These are phyloP conservation scores for Mythimna lalbum DNA, from an alignment of 2,888 invertebrate species.

Conservation along the genomic window DNA sequence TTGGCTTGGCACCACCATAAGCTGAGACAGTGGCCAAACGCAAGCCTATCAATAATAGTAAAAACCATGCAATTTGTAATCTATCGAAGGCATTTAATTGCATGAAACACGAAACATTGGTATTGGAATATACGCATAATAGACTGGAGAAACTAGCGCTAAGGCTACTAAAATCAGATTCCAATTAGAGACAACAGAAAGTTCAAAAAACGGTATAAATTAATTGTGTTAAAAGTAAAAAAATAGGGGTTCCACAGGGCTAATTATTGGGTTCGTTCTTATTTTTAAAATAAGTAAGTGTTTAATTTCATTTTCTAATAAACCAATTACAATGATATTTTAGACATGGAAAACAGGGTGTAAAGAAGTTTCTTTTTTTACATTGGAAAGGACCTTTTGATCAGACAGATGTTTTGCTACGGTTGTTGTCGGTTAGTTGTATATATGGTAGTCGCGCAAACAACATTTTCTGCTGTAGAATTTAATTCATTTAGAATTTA, in stretches of 20 bases:
- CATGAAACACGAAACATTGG: neutral
- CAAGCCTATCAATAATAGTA: too few species aligned
- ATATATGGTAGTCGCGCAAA: neutral
- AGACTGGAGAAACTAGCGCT: neutral
- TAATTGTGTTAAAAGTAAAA: neutral
- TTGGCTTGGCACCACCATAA: too few species aligned
- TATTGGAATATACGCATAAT: neutral
- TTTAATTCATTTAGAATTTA: neutral
- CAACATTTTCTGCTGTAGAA: neutral
- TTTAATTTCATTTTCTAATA: neutral
- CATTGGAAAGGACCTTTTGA: neutral
- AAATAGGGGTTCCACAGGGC: neutral
- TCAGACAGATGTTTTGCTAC: neutral
- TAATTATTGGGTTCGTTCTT: neutral
- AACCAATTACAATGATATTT: neutral
- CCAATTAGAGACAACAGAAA: too few species aligned
- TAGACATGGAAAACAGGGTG: neutral
- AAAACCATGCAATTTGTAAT: neutral
- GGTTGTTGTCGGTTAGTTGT: neutral
- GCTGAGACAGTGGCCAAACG: too few species aligned
- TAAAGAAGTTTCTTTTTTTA: neutral
- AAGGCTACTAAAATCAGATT: neutral
- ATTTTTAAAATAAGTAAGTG: neutral
- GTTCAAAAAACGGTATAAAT: neutral
- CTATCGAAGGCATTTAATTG: constrained; percentile 7